Evolutionary conservation across 2,113 vertebrate species (phyloP).

Genomic region (Catharus minimus): DNA sequence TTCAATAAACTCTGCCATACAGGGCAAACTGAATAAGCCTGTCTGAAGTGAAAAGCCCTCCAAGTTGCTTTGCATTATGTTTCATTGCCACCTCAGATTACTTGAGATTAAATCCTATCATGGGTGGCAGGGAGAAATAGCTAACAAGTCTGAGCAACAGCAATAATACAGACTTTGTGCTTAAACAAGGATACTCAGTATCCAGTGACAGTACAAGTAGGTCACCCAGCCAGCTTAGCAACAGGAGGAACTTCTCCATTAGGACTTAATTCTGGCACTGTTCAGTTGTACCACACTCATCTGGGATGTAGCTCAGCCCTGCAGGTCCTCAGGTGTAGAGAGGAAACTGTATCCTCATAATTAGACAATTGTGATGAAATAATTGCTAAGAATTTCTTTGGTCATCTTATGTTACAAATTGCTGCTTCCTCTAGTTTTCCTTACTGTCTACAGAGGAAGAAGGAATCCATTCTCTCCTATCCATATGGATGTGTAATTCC

Average conservation of each 20-base stretch:
- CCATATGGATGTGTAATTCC: background rate
- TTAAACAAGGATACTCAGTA: background rate
- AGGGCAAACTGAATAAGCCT: background rate
- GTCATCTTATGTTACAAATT: constrained; percentile 20
- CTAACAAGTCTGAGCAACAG: background rate
- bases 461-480: background rate
- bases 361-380: background rate
- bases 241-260: background rate
- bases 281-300: rapidly evolving
- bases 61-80: background rate
- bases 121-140: background rate
- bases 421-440: constrained; percentile 4
- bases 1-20: background rate
- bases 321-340: background rate
- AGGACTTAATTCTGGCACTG: background rate
- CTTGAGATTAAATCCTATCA: constrained; percentile 31
- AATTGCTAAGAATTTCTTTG: constrained; percentile 28
- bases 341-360: background rate
- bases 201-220: background rate
- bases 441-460: background rate
- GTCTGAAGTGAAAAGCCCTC: constrained; percentile 3
- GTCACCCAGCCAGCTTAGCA: background rate
- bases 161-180: constrained; percentile 18
- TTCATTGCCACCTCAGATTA: constrained; percentile 42
- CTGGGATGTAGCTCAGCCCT: background rate